Percentiles rank a stretch among this genome's conserved stretches.
Evolutionary conservation across 2,888 invertebrate species (phyloP).

Genomic region (Deroplatys truncata): DNA sequence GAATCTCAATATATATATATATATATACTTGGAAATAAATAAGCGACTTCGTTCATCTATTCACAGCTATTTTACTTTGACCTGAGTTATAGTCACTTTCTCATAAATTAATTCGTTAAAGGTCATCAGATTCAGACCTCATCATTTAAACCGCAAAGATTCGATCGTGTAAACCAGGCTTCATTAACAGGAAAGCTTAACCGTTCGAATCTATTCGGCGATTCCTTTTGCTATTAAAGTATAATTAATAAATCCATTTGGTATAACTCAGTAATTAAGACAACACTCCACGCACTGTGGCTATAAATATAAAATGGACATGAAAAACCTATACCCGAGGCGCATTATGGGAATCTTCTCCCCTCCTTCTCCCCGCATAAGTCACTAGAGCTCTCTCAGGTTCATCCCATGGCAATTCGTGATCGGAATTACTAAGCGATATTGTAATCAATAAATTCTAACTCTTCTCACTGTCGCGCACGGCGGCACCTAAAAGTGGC

Average conservation of each 20-base stretch:
- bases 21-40: no score
- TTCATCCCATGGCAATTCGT: conserved; percentile 1
- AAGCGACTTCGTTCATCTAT: no score
- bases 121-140: background rate
- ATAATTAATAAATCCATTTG: conserved; percentile 22
- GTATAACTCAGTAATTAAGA: conserved; percentile 13
- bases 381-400: background rate
- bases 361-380: background rate
- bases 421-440: background rate
- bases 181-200: background rate
- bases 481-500: background rate
- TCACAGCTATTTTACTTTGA: background rate
- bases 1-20: no score
- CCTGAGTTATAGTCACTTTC: background rate
- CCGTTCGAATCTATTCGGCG: background rate
- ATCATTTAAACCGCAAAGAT: background rate
- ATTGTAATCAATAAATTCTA: background rate
- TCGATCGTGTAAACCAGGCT: conserved; percentile 8
- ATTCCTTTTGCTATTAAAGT: conserved; percentile 3
- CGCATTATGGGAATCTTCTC: conserved; percentile 3
- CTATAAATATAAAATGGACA: conserved; percentile 6
- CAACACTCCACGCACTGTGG: background rate
- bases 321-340: background rate
- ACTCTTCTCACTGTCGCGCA: background rate
- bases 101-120: background rate